Evolutionary conservation across 2,888 invertebrate genomes (phyloP).

Genomic region (Melanargia galathea): DNA sequence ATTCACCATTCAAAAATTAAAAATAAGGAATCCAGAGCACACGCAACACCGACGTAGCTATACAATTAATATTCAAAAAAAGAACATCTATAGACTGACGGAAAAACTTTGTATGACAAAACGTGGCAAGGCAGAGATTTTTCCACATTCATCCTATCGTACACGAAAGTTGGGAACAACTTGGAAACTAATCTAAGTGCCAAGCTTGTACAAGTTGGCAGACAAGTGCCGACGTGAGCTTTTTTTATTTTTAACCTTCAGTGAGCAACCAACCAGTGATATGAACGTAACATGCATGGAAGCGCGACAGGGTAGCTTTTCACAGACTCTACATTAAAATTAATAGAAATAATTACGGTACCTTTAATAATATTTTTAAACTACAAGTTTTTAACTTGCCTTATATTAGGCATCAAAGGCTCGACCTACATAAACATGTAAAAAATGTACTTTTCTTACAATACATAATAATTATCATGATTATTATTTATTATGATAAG

Average conservation of each 20-base stretch:
- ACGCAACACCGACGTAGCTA: neutral
- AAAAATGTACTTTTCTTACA: too few species aligned
- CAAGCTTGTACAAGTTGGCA: slow-evolving; percentile 68
- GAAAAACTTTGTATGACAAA: slow-evolving; percentile 26
- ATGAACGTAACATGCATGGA: slow-evolving; percentile 78
- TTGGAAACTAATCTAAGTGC: slow-evolving; percentile 79
- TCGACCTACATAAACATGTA: too few species aligned
- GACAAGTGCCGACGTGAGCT: slow-evolving; percentile 70
- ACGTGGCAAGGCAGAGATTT: slow-evolving; percentile 21
- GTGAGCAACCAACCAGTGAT: slow-evolving; percentile 64
- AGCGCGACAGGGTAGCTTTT: slow-evolving; percentile 33
- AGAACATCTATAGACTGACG: neutral
- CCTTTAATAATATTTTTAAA: too few species aligned
- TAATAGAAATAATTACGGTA: neutral
- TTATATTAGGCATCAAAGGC: too few species aligned
- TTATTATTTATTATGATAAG: too few species aligned
- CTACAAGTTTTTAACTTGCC: too few species aligned
- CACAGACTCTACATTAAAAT: slow-evolving; percentile 23
- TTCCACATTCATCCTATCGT: slow-evolving; percentile 34
- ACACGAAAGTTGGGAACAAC: slow-evolving; percentile 46
- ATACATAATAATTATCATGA: too few species aligned
- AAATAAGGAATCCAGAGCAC: neutral
- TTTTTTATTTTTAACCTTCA: slow-evolving; percentile 68
- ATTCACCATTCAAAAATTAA: neutral
- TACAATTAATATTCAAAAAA: neutral